Conservation (phyloP, 2,888 invertebrate species). For the Agrilus mali region DNA sequence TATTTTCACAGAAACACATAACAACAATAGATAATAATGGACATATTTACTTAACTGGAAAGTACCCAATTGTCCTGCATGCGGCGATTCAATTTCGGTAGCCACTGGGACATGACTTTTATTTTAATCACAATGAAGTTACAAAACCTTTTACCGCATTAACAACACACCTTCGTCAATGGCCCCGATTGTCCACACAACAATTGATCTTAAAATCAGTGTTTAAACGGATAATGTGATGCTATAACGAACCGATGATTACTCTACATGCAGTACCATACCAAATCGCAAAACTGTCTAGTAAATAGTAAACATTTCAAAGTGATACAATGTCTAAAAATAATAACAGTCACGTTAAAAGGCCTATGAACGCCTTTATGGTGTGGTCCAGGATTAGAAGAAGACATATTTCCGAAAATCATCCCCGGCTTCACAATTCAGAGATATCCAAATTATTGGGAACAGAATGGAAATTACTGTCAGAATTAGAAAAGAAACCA, state of each 20-base stretch:
- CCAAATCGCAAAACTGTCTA: too few relatives aligned
- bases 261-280: too few relatives aligned
- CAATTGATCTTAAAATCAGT: conserved; percentile 31
- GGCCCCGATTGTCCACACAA: conserved; percentile 26
- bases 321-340: conserved; percentile 5
- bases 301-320: too few relatives aligned
- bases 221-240: conserved; percentile 28
- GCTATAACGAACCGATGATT: too few relatives aligned
- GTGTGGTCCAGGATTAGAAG: conserved; percentile 68
- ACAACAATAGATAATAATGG: too few relatives aligned
- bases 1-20: too few relatives aligned
- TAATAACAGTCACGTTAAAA: conserved; percentile 73
- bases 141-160: conserved; percentile 14
- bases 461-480: conserved; percentile 72
- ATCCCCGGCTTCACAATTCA: conserved; percentile 67
- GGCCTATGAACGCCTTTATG: conserved; percentile 94
- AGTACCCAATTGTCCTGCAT: conserved; percentile 6
- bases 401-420: conserved; percentile 70
- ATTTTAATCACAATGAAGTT: conserved; percentile 13
- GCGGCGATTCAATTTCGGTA: conserved; percentile 13
- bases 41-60: too few relatives aligned
- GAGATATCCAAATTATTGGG: conserved; percentile 75
- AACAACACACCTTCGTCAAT: conserved; percentile 27
- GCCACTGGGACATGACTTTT: conserved; percentile 17
- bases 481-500: conserved; percentile 67